Evolutionary conservation across 2,888 invertebrate species (phyloP).

Genomic region (Catonia carolina): DNA sequence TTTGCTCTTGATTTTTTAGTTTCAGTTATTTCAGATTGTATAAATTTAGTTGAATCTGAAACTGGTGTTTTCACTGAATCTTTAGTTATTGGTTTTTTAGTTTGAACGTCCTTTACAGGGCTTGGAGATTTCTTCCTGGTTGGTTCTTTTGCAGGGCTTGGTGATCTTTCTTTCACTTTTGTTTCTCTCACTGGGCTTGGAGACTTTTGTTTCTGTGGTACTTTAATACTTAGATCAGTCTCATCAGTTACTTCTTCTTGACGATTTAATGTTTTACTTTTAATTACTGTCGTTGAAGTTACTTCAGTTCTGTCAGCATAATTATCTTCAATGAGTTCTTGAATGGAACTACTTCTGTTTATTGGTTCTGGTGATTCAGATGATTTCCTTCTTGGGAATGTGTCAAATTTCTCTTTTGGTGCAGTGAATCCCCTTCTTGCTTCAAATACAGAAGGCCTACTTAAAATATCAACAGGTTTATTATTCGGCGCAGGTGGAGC

Average conservation of each 20-base stretch:
- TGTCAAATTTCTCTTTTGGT: conserved; percentile 26
- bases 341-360: neutral
- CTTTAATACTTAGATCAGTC: no score
- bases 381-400: conserved; percentile 5
- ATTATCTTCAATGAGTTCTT: conserved; percentile 9
- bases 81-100: neutral
- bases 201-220: no score
- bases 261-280: neutral
- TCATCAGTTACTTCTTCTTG: neutral
- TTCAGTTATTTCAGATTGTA: conserved; percentile 5
- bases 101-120: conserved; percentile 36
- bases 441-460: conserved; percentile 48
- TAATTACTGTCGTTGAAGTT: neutral
- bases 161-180: conserved; percentile 4
- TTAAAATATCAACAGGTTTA: conserved; percentile 44
- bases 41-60: neutral
- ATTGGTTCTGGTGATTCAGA: conserved; percentile 10
- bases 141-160: conserved; percentile 24
- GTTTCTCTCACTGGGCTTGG: neutral
- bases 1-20: conserved; percentile 8
- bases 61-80: conserved; percentile 9
- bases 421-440: conserved; percentile 35
- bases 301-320: neutral
- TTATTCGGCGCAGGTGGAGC: conserved; percentile 22
- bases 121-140: conserved; percentile 35